Base-by-base conservation (phyloP, 1,140 invertebrate species). In the Zaprionus inermis region DNA sequence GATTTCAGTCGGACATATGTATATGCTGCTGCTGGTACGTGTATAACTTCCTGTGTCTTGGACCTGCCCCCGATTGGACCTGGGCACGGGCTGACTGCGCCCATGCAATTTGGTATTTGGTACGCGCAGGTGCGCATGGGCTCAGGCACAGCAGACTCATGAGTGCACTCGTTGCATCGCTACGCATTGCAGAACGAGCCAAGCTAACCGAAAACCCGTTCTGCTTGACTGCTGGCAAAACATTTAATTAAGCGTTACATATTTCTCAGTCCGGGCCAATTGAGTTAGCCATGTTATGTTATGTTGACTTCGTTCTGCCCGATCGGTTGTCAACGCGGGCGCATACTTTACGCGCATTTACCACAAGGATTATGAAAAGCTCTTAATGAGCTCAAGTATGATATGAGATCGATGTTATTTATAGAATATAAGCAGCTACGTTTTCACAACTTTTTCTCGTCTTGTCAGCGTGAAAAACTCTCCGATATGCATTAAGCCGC, bases 111-210 rank as follows among this genome's bases (percentile, higher is more conserved):
- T 46, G 66, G 60, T 46, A 71, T 60, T 44, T 59, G 59, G 67
- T 71, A 54, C 67, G 70, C 78, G 70, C 78, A 85, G 81, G 78
- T 85, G 81, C 65, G 24, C 24, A 28, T 3, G 24, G 24, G 24
- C 1, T 28, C 24, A 28, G 24, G 24, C 24, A 65, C 72, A 54
- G 38, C 30, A n/a, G 58, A 64, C 60, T 76, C 18, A 49, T 49
- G 68, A 70, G 51, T 70, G 65, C 51, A 73, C 30, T 55, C 57
- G 49, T 30, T n/a, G 58, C 34, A 56, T 41, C 28, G 57, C 56
- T 56, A 70, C 55, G 58, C 81, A 77, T 72, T 70, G 79, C 76
- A 77, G 74, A 84, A 80, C 24, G 24, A 28, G 24, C 81, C 78
- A 60, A 32, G 56, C 46, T 12, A 51, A 36, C 28, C 58, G 38